Evolutionary conservation across 2,113 vertebrate species (phyloP).

Genomic region (Setophaga coronata): DNA sequence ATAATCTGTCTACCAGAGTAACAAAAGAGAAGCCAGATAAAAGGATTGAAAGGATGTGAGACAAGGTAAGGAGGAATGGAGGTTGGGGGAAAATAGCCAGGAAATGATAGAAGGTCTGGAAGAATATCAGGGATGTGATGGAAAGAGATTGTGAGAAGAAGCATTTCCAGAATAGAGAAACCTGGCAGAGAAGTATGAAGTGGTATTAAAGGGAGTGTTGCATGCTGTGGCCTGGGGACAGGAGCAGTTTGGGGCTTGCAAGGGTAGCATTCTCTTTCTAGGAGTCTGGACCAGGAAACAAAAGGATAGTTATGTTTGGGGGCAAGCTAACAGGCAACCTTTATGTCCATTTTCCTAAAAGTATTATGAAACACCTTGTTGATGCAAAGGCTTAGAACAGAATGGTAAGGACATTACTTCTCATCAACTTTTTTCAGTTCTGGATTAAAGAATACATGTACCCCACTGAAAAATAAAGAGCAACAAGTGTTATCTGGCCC

Average conservation of each 20-base stretch:
- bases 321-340: not conserved
- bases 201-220: not conserved
- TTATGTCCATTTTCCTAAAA: not conserved
- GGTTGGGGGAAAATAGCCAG: constrained; percentile 5
- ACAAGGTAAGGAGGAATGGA: not conserved
- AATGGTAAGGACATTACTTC: not conserved
- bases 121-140: constrained; percentile 18
- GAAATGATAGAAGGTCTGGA: constrained; percentile 57
- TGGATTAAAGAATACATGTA: not conserved
- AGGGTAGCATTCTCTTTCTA: not conserved
- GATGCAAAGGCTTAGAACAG: not conserved
- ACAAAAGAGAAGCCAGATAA: constrained; percentile 8
- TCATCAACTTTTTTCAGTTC: not conserved
- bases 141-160: constrained; percentile 40
- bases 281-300: not conserved
- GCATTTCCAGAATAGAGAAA: not conserved
- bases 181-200: not conserved
- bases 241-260: not conserved
- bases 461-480: not conserved
- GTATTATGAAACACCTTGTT: not conserved
- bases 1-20: not conserved
- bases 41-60: constrained; percentile 1
- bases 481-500: not conserved
- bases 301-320: not conserved
- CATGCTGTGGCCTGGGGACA: not conserved